These are phyloP conservation scores for Tupiocoris notatus DNA, from an alignment of 2,888 invertebrate species.

Conservation along the genomic window DNA sequence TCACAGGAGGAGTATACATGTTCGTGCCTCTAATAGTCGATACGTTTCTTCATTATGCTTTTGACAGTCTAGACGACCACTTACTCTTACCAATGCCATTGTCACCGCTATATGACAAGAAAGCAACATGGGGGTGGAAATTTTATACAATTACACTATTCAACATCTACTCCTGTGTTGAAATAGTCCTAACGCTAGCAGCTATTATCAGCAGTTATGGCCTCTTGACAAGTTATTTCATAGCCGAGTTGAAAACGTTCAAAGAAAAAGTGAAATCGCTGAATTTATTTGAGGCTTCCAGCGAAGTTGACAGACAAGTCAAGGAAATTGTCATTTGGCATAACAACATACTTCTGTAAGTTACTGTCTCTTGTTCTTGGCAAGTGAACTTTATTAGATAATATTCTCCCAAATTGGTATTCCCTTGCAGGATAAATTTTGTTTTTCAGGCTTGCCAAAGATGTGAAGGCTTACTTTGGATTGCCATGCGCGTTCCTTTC, in stretches of 20 bases:
- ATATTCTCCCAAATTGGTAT: too few species aligned
- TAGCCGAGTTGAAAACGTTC: not conserved
- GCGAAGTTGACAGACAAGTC: not conserved
- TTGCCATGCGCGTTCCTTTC: not conserved
- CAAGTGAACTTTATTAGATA: too few species aligned
- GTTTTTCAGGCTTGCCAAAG: too few species aligned
- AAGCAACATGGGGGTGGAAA: not conserved
- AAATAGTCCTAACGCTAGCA: not conserved
- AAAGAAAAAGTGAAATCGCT: constrained; percentile 4
- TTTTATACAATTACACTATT: not conserved
- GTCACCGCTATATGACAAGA: not conserved
- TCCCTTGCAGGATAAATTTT: too few species aligned
- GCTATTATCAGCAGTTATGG: not conserved
- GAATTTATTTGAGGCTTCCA: not conserved
- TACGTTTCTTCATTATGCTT: constrained; percentile 5
- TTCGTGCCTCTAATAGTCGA: not conserved
- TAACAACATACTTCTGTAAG: not conserved
- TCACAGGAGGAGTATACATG: not conserved
- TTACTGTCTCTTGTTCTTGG: too few species aligned
- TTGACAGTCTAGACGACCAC: not conserved
- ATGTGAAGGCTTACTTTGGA: not conserved
- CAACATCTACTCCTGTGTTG: not conserved
- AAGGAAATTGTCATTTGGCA: constrained; percentile 1
- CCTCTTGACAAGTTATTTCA: not conserved
- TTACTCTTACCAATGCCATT: not conserved